Evolutionary conservation across 2,113 vertebrate species (phyloP).

Genomic region (Daboia siamensis): DNA sequence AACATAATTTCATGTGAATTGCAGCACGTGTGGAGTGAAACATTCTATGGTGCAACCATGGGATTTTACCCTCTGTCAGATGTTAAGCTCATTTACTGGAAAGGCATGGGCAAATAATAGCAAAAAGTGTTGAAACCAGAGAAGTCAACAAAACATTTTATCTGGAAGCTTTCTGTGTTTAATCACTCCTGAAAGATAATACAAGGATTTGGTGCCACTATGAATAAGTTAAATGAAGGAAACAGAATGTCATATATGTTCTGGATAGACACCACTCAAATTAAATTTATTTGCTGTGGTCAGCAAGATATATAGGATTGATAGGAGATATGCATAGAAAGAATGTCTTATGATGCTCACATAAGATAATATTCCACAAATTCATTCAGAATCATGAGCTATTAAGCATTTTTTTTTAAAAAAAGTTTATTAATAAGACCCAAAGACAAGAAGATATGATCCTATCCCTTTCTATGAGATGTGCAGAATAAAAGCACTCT

Average conservation of each 20-base stretch:
- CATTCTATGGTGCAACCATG: slow-evolving; percentile 39
- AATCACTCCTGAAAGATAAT: neutral
- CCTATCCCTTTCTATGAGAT: neutral
- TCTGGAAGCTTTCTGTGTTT: neutral
- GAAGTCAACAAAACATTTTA: neutral
- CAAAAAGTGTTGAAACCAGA: neutral
- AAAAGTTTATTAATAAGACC: neutral
- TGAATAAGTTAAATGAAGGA: neutral
- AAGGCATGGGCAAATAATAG: slow-evolving; percentile 13
- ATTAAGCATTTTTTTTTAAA: neutral
- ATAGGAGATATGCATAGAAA: neutral
- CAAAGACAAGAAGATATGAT: neutral
- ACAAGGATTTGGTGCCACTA: neutral
- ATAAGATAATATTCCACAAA: neutral
- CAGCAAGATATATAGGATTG: neutral
- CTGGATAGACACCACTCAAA: neutral
- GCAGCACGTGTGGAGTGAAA: neutral
- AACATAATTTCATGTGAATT: neutral
- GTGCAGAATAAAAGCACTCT: neutral
- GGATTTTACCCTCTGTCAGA: slow-evolving; percentile 28
- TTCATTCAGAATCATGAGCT: neutral
- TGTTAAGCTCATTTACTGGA: slow-evolving; percentile 2
- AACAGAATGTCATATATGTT: neutral
- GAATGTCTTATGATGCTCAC: neutral
- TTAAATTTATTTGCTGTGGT: neutral